A percentile compares a stretch with the other conserved stretches of the same genome.
These are phyloP conservation scores for Clarias laeviceps DNA, from an alignment of 2,797 vertebrate genomes.

Conservation along the genomic window DNA sequence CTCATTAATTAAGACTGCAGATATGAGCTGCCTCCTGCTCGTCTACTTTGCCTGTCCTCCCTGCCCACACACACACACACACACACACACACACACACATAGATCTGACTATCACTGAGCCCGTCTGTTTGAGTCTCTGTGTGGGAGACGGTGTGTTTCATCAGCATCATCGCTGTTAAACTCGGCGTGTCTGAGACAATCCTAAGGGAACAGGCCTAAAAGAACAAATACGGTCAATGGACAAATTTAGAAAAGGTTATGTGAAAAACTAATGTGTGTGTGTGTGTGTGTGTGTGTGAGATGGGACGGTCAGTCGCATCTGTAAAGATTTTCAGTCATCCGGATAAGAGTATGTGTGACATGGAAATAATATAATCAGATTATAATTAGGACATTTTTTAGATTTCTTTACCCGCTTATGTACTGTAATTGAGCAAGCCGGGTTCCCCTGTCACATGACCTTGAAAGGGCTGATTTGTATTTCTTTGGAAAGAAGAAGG, in stretches of 20 bases:
- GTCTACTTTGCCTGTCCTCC: neutral
- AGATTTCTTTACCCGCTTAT: neutral
- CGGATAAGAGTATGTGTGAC: neutral
- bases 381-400: neutral
- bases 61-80: neutral
- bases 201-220: neutral
- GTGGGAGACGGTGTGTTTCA: neutral
- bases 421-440: neutral
- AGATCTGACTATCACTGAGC: neutral
- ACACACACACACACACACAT: conserved; percentile 1
- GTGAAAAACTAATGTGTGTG: neutral
- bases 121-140: neutral
- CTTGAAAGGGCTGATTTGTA: too few relatives aligned
- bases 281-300: neutral
- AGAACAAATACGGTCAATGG: neutral
- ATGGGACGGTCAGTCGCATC: neutral
- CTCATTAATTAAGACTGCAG: neutral
- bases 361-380: neutral
- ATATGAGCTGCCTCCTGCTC: neutral
- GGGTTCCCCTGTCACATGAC: neutral
- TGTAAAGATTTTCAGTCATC: neutral
- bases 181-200: neutral
- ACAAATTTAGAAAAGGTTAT: neutral
- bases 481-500: neutral
- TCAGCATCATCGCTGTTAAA: neutral